Evolutionary conservation across 2,888 invertebrate species (phyloP).

Genomic region (Epsilonema sp.): DNA sequence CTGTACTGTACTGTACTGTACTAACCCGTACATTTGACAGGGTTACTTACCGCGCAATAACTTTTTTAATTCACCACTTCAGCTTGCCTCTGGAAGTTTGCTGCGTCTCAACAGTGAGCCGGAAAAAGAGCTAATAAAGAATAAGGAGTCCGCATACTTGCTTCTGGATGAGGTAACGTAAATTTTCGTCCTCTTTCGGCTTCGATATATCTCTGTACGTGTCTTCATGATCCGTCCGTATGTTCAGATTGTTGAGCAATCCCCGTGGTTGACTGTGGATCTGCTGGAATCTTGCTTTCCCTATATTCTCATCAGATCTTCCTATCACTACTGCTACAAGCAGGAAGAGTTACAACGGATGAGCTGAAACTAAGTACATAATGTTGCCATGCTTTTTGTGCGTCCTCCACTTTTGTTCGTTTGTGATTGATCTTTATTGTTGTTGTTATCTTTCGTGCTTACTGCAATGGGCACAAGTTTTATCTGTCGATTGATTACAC

Average conservation of each 20-base stretch:
- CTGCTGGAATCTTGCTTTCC: conserved; percentile 95
- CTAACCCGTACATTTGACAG: conserved; percentile 5
- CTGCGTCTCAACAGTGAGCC: conserved; percentile 81
- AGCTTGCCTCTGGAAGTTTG: conserved; percentile 80
- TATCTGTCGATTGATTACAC: too few relatives aligned
- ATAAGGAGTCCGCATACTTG: conserved; percentile 88
- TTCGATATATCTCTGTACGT: conserved; percentile 2
- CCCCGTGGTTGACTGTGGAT: conserved; percentile 95
- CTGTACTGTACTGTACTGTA: neutral
- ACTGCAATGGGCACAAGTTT: too few relatives aligned
- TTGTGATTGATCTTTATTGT: too few relatives aligned
- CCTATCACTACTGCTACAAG: conserved; percentile 51
- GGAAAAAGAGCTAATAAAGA: conserved; percentile 74
- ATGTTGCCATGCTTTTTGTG: too few relatives aligned
- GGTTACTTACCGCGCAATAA: too few relatives aligned
- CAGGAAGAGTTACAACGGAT: conserved; percentile 6
- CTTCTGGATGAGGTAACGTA: conserved; percentile 52
- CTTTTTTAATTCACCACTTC: too few relatives aligned
- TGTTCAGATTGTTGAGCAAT: conserved; percentile 74
- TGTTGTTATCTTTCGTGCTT: too few relatives aligned
- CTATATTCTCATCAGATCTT: conserved; percentile 86
- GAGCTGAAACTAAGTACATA: too few relatives aligned
- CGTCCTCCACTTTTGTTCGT: too few relatives aligned
- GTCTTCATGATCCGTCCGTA: conserved; percentile 4
- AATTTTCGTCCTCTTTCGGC: too few relatives aligned